phyloP scores from a whole-genome alignment of 2,797 vertebrate genomes.

The Adrianichthys oophorus region DNA sequence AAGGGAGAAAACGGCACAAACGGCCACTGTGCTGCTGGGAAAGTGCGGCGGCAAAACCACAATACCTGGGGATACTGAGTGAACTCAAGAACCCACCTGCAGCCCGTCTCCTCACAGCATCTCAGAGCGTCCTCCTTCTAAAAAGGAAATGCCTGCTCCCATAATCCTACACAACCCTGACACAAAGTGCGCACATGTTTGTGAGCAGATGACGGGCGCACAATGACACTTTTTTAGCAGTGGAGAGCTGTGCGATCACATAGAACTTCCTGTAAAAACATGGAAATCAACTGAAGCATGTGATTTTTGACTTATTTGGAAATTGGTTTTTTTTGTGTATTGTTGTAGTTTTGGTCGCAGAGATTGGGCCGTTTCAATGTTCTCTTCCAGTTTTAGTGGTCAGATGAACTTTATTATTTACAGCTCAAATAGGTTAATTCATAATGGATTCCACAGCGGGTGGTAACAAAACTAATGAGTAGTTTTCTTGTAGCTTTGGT shows the following conservation, averaged over 20 bases:
- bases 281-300: conserved; percentile 19
- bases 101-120: conserved; percentile 4
- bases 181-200: conserved; percentile 3
- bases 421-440: conserved; percentile 27
- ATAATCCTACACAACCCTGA: conserved; percentile 8
- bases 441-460: conserved; percentile 39
- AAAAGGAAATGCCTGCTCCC: conserved; percentile 7
- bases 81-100: conserved; percentile 25
- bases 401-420: conserved; percentile 66
- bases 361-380: conserved; percentile 43
- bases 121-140: conserved; percentile 16
- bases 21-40: conserved; percentile 76
- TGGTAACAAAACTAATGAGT: conserved; percentile 1
- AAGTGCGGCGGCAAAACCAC: conserved; percentile 76
- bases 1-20: conserved; percentile 89
- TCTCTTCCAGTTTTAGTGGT: conserved; percentile 74
- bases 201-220: conserved; percentile 18
- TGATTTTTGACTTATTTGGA: conserved; percentile 35
- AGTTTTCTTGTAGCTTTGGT: conserved; percentile 12
- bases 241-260: conserved; percentile 12
- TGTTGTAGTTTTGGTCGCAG: conserved; percentile 27
- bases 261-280: conserved; percentile 3
- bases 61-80: conserved; percentile 62
- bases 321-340: conserved; percentile 11
- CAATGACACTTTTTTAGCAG: conserved; percentile 14